A percentile compares a stretch with the other conserved stretches of the same genome.
Evolutionary conservation across 1,140 invertebrate genomes (phyloP).

Genomic region (Drosophila pseudoobscura): DNA sequence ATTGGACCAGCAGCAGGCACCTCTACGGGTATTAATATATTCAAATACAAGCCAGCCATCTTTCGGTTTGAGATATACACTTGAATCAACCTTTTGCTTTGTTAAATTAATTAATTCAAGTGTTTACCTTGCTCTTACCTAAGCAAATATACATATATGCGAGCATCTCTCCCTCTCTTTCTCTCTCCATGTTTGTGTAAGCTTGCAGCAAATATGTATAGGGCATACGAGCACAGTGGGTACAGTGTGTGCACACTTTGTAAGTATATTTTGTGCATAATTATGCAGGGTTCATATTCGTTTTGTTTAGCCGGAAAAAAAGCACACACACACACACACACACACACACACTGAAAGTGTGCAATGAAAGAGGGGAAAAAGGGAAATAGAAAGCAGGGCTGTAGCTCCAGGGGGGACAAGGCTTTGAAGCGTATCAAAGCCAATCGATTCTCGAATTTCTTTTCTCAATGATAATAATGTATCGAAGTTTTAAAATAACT

Average conservation of each 20-base stretch:
- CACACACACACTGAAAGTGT: not conserved
- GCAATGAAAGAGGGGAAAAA: not conserved
- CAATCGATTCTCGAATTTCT: too few relatives aligned
- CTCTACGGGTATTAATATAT: too few relatives aligned
- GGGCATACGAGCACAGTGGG: constrained; percentile 7
- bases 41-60: not conserved
- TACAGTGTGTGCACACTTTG: constrained; percentile 19
- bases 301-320: constrained; percentile 58
- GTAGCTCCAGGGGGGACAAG: too few relatives aligned
- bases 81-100: not conserved
- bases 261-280: constrained; percentile 58
- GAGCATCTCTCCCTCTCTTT: not conserved
- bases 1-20: too few relatives aligned
- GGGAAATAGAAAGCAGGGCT: not conserved
- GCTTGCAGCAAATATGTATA: constrained; percentile 54
- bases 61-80: too few relatives aligned
- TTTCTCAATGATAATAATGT: too few relatives aligned
- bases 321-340: constrained; percentile 34
- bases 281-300: constrained; percentile 69
- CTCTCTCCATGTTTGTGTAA: constrained; percentile 12
- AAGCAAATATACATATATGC: not conserved
- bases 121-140: constrained; percentile 8
- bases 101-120: constrained; percentile 18
- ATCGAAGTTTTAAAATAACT: too few relatives aligned
- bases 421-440: too few relatives aligned